These are phyloP conservation scores for Ptychochromis oligacanthus DNA, from an alignment of 2,113 vertebrate species.

Conservation along the genomic window DNA sequence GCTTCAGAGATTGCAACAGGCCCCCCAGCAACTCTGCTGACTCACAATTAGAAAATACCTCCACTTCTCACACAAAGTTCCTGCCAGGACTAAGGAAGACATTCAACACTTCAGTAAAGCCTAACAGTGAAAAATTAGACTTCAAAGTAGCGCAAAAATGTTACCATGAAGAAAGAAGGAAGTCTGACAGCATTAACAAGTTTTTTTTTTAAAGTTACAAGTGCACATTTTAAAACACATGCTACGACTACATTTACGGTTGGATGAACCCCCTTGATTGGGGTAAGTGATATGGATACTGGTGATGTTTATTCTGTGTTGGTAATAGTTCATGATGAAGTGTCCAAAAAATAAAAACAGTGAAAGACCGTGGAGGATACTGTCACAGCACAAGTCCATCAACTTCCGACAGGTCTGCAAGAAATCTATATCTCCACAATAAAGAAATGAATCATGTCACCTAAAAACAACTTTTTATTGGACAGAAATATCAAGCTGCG, in stretches of 20 bases:
- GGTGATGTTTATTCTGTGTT: neutral
- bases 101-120: neutral
- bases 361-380: neutral
- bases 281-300: neutral
- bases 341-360: neutral
- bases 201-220: neutral
- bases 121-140: neutral
- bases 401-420: neutral
- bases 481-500: neutral
- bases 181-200: neutral
- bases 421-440: neutral
- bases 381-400: neutral
- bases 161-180: neutral
- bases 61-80: constrained; percentile 14
- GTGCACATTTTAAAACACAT: neutral
- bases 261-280: neutral
- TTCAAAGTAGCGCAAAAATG: neutral
- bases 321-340: neutral
- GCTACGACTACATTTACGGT: neutral
- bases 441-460: neutral
- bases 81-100: neutral
- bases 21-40: constrained; percentile 24
- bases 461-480: neutral
- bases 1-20: constrained; percentile 29
- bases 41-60: constrained; percentile 28